Percentiles rank a stretch among this genome's conserved stretches.
Conservation (phyloP, 2,797 vertebrate species). For the Thripadectes ignobilis region DNA sequence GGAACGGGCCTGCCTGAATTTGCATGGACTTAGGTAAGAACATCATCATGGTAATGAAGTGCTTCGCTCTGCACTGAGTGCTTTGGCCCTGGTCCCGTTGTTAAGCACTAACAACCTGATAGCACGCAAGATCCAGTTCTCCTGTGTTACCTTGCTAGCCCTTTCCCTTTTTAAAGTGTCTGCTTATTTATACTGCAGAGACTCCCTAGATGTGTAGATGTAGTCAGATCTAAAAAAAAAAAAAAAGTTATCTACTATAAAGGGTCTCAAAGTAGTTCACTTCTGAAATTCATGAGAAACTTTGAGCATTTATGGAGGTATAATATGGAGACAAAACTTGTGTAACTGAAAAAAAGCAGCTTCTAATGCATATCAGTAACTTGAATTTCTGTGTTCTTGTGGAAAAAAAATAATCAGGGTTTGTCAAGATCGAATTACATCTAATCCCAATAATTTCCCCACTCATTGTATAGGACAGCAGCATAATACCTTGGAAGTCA, state of each 20-base stretch:
- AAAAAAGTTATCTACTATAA: neutral
- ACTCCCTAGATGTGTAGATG: rapidly evolving
- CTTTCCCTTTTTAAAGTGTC: neutral
- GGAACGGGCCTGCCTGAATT: slow-evolving; percentile 44
- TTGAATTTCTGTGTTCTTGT: neutral
- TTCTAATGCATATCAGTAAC: neutral
- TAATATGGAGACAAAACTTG: neutral
- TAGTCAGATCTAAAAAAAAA: neutral
- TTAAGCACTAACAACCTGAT: neutral
- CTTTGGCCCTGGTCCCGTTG: slow-evolving; percentile 19
- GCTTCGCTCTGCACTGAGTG: neutral
- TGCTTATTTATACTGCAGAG: neutral
- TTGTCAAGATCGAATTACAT: neutral
- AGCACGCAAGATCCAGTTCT: neutral
- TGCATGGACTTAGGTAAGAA: slow-evolving; percentile 40
- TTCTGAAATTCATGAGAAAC: neutral
- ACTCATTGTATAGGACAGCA: neutral
- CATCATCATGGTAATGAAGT: neutral
- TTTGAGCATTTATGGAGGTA: neutral
- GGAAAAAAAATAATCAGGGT: neutral
- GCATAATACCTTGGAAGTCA: neutral
- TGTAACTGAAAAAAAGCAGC: neutral
- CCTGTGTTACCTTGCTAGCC: neutral
- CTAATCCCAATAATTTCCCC: neutral
- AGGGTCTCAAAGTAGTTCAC: neutral